phyloP scores from a whole-genome alignment of 2,888 invertebrate genomes.

The Chrysolina haemoptera region DNA sequence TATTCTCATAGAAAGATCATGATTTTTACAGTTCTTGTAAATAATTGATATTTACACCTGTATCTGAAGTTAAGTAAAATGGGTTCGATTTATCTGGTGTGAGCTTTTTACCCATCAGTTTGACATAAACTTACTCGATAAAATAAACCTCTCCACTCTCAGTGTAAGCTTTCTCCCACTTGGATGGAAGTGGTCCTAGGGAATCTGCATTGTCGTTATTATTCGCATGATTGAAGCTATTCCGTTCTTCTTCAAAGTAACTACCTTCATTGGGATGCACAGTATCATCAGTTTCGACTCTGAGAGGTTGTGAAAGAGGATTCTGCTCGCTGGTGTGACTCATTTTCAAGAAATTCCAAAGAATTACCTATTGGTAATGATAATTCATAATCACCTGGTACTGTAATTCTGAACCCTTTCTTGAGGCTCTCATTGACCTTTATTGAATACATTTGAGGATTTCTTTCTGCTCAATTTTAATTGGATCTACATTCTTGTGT shows the following conservation, averaged over 20 bases:
- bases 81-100: neutral
- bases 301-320: conserved; percentile 67
- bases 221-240: conserved; percentile 63
- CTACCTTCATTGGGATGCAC: conserved; percentile 59
- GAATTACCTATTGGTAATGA: neutral
- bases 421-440: conserved; percentile 15
- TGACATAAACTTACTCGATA: conserved; percentile 84
- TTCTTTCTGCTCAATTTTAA: conserved; percentile 3
- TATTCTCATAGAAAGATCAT: too few species aligned
- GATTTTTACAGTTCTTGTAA: too few species aligned
- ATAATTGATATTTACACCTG: too few species aligned
- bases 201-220: conserved; percentile 76
- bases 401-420: neutral
- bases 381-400: conserved; percentile 10
- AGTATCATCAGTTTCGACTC: conserved; percentile 67
- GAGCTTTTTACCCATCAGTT: neutral
- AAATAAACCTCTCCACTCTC: conserved; percentile 98
- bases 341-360: conserved; percentile 55
- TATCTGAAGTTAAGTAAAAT: neutral
- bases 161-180: conserved; percentile 98
- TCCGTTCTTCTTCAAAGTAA: conserved; percentile 65
- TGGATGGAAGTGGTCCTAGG: conserved; percentile 91
- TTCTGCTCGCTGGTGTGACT: conserved; percentile 69
- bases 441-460: conserved; percentile 23
- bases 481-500: conserved; percentile 10